Conservation (phyloP, 1,140 invertebrate species). For the Lordiphosa collinella region DNA sequence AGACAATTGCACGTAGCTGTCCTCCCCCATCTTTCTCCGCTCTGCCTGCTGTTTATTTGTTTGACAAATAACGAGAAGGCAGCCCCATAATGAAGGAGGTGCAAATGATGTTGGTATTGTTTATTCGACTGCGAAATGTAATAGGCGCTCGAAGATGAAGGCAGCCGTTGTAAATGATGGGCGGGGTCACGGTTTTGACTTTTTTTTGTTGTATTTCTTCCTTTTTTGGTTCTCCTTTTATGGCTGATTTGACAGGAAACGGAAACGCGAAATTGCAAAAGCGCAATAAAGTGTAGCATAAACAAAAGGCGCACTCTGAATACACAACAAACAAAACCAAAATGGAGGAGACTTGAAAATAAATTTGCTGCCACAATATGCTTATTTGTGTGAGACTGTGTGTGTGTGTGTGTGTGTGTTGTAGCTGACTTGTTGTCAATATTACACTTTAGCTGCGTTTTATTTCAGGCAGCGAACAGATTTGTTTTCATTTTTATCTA, state of each 20-base stretch:
- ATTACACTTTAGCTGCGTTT: constrained; percentile 21
- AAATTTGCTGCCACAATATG: constrained; percentile 66
- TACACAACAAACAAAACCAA: constrained; percentile 28
- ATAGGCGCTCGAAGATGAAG: constrained; percentile 54
- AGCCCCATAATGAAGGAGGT: constrained; percentile 73
- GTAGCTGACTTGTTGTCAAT: constrained; percentile 21
- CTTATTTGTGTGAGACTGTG: constrained; percentile 46
- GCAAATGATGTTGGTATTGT: constrained; percentile 77
- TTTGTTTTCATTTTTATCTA: constrained; percentile 34
- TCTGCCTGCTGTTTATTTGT: constrained; percentile 66
- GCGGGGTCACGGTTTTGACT: constrained; percentile 62
- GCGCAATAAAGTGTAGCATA: constrained; percentile 77
- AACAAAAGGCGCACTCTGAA: constrained; percentile 68
- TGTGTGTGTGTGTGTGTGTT: too few species aligned
- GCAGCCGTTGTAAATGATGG: constrained; percentile 3
- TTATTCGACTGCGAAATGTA: constrained; percentile 77
- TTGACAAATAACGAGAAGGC: constrained; percentile 71
- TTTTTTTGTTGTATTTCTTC: constrained; percentile 22
- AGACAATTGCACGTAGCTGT: constrained; percentile 68
- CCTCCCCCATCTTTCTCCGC: neutral
- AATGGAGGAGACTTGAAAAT: constrained; percentile 51
- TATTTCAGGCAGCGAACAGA: constrained; percentile 36
- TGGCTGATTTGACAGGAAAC: constrained; percentile 76
- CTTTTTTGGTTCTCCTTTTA: constrained; percentile 46
- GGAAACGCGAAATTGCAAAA: constrained; percentile 77